Base-by-base conservation (phyloP, 2,797 vertebrate genomes). In the Delichon dasypus region DNA sequence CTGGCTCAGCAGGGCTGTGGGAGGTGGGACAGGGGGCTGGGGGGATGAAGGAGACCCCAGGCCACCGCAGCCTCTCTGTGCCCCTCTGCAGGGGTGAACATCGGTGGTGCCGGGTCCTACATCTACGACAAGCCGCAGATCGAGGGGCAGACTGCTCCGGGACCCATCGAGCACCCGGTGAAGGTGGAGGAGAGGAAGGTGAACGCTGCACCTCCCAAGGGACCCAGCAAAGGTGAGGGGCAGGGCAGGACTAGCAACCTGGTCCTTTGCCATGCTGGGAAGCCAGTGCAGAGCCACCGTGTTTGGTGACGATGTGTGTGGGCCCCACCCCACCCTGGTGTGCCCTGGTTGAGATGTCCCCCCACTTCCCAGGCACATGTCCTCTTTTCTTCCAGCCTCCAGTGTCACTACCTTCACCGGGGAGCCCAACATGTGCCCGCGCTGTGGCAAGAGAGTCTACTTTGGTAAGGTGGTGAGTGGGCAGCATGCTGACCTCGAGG, bases 361-460 rank as follows among this genome's bases (percentile, higher is more conserved):
- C 36, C 3, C 0, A 0, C 9, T 81, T 84, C 48, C 36, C 29
- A 36, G 3, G 3, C 78, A 23, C 9, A 1, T 34, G 17, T 11
- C 29, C 16, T 91, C 38, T 78, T 72, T 34, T 57, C 22, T 96
- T 97, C 53, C 95, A 99, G 99, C 99, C 88, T 99, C 98, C 94
- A 98, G 98, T 44, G 97, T 99, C 97, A 99, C 99, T 95, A 99
- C 99, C 10, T 99, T 99, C 94, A 99, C 99, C 0, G 99, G 99
- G 45, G 99, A 99, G 85, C 98, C 99, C 97, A 99, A 99, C 95
- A 87, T 99, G 95, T 99, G 99, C 89, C 99, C 99, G 2, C 98
- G 98, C 58, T 99, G 99, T 57, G 98, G 98, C 98, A 99, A 99
- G 98, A 99, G 98, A 96, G 99, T 99, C 55, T 99, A 99, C 97